Evolutionary conservation across 1,140 invertebrate genomes (phyloP).

Genomic region (Druon quercuslanigerum): DNA sequence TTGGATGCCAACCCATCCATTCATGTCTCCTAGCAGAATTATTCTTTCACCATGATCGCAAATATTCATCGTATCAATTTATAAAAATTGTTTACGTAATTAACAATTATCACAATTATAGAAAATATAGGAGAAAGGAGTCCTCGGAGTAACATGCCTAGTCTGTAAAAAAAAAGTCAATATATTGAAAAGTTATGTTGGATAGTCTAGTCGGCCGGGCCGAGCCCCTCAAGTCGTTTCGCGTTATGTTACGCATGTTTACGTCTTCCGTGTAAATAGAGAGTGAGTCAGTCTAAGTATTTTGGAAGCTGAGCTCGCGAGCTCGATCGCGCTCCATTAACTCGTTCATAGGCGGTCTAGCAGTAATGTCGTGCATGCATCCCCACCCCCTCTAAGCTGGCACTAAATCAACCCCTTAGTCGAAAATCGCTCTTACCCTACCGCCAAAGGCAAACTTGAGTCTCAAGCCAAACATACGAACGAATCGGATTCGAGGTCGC

Average conservation of each 20-base stretch:
- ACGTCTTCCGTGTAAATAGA: background rate
- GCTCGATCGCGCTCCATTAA: conserved; percentile 68
- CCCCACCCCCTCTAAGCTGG: conserved; percentile 63
- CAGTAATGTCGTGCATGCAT: conserved; percentile 54
- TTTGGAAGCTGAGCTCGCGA: conserved; percentile 44
- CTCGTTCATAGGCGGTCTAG: conserved; percentile 70
- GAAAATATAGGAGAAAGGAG: no score
- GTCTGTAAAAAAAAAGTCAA: no score
- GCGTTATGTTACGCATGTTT: no score
- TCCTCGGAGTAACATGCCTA: no score
- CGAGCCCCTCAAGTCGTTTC: background rate
- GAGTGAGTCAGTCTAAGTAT: background rate
- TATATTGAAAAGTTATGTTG: no score
- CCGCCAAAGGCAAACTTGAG: conserved; percentile 64
- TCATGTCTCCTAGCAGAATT: no score
- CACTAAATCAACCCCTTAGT: conserved; percentile 67
- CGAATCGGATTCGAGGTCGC: conserved; percentile 47
- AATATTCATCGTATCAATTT: no score
- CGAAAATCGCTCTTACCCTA: conserved; percentile 37
- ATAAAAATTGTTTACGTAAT: no score
- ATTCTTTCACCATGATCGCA: no score
- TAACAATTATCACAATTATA: no score
- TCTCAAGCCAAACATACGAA: conserved; percentile 71
- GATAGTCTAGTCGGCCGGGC: no score
- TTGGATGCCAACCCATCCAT: no score